Percentiles rank a stretch among this genome's conserved stretches.
Conservation (phyloP, 2,113 vertebrate genomes). For the Boleophthalmus pectinirostris region DNA sequence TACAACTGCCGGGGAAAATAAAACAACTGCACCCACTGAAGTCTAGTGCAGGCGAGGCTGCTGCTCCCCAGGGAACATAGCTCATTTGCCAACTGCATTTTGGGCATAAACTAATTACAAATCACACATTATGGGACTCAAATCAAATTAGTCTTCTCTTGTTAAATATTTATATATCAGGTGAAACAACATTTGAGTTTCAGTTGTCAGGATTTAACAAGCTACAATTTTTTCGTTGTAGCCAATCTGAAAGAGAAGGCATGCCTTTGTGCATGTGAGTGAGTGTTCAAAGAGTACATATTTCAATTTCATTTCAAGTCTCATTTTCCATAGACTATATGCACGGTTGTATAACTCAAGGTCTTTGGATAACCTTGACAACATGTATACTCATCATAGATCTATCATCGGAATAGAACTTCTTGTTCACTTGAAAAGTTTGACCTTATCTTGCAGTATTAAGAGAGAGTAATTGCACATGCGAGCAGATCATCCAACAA, state of each 20-base stretch:
- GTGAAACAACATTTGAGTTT: constrained; percentile 7
- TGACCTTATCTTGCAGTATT: not conserved
- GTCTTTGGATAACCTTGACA: not conserved
- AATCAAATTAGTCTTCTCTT: constrained; percentile 14
- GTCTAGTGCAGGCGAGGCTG: constrained; percentile 19
- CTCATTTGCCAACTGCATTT: constrained; percentile 24
- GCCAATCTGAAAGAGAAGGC: not conserved
- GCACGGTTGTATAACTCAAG: not conserved
- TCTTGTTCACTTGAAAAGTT: too few species aligned
- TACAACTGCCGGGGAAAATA: constrained; percentile 28
- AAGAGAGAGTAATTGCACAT: not conserved
- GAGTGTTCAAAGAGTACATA: not conserved
- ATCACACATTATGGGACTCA: constrained; percentile 7
- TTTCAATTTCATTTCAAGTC: not conserved
- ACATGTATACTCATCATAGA: not conserved
- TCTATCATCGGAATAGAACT: not conserved
- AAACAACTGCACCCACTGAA: constrained; percentile 38
- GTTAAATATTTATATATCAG: constrained; percentile 13
- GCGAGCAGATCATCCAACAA: not conserved
- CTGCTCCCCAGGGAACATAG: constrained; percentile 27
- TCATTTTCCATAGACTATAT: not conserved
- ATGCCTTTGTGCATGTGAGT: not conserved
- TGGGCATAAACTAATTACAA: constrained; percentile 24
- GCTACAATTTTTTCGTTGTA: not conserved
- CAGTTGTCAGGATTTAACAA: constrained; percentile 10